phyloP scores from a whole-genome alignment of 2,113 vertebrate species.

The Pluvianellus socialis region DNA sequence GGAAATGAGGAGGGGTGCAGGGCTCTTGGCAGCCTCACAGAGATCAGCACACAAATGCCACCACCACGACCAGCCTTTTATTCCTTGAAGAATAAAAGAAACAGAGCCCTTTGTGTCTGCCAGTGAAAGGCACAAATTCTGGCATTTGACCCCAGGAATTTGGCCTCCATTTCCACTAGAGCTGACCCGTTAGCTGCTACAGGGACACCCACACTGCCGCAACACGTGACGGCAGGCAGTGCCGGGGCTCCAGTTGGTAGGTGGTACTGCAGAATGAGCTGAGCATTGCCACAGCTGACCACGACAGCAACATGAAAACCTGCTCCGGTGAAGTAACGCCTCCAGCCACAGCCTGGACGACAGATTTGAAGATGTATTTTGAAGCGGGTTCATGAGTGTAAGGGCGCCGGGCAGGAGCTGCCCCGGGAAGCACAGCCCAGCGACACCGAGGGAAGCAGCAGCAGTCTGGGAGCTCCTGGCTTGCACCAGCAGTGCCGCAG shows the following conservation, averaged over 20 bases:
- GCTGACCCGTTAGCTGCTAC: background rate
- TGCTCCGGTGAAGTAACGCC: background rate
- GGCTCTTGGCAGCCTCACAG: background rate
- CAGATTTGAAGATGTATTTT: background rate
- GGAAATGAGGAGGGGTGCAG: background rate
- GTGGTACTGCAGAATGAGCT: background rate
- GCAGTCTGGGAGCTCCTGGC: background rate
- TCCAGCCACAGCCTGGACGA: background rate
- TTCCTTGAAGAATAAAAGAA: constrained; percentile 28
- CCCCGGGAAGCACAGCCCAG: background rate
- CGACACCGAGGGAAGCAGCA: background rate
- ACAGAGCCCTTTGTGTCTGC: constrained; percentile 51
- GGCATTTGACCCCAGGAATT: constrained; percentile 47
- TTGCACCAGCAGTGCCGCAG: background rate
- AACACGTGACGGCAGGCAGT: background rate
- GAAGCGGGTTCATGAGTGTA: background rate
- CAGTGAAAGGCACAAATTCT: constrained; percentile 27
- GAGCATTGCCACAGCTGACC: background rate
- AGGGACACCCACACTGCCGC: background rate
- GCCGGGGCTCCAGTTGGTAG: background rate
- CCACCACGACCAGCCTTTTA: background rate
- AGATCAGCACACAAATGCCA: constrained; percentile 32
- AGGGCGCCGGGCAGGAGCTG: background rate
- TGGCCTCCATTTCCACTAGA: constrained; percentile 25
- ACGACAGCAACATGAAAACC: background rate